Conservation (phyloP, 2,797 vertebrate genomes). For the Poeciliopsis turneri region DNA sequence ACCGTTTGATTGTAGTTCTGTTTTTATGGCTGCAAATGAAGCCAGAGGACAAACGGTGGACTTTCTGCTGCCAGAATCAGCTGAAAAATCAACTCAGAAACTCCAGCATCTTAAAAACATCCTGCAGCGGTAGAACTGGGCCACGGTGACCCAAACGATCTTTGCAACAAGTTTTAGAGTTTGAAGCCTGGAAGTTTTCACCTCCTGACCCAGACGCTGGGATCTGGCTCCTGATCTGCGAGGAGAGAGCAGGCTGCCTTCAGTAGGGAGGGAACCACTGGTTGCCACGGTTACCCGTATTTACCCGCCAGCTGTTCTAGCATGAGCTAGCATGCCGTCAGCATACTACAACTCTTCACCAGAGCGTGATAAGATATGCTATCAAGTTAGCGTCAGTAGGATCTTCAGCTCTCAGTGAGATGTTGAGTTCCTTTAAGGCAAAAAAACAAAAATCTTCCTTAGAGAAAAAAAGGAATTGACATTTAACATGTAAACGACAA, state of each 20-base stretch:
- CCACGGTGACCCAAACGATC: not conserved
- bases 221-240: not conserved
- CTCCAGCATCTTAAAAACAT: not conserved
- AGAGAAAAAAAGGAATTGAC: too few relatives aligned
- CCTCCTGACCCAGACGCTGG: not conserved
- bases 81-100: not conserved
- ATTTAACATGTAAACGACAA: too few relatives aligned
- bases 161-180: not conserved
- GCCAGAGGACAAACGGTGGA: not conserved
- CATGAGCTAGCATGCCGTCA: too few relatives aligned
- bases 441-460: too few relatives aligned
- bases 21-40: not conserved
- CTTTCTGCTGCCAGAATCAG: not conserved
- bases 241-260: not conserved
- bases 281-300: too few relatives aligned
- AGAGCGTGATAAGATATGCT: too few relatives aligned
- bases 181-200: not conserved
- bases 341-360: too few relatives aligned
- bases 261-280: not conserved
- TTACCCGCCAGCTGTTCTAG: too few relatives aligned
- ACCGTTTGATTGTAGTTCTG: not conserved
- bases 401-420: too few relatives aligned
- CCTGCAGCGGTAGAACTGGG: not conserved
- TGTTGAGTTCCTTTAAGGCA: too few relatives aligned
- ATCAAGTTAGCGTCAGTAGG: too few relatives aligned